A percentile compares a stretch with the other conserved stretches of the same genome.
Evolutionary conservation across 2,797 vertebrate genomes (phyloP).

Genomic region (Craterocephalus amniculus): DNA sequence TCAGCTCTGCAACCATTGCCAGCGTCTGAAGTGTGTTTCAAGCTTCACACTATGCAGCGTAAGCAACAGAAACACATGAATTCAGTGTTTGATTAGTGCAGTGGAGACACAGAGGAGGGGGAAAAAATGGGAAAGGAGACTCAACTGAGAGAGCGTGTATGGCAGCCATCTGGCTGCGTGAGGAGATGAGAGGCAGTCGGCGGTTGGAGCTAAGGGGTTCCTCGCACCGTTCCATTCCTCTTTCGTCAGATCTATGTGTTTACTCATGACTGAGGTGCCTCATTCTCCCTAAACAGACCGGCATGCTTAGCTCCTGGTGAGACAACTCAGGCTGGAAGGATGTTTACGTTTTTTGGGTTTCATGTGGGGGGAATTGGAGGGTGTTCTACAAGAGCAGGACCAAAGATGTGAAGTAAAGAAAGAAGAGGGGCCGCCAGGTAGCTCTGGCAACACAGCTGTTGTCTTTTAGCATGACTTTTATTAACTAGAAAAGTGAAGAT

Average conservation of each 20-base stretch:
- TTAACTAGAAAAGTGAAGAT: constrained; percentile 15
- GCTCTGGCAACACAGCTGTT: constrained; percentile 17
- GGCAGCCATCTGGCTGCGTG: constrained; percentile 62
- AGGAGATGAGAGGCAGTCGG: constrained; percentile 64
- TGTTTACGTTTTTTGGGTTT: constrained; percentile 67
- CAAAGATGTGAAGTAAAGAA: constrained; percentile 1
- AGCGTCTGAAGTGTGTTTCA: constrained; percentile 46
- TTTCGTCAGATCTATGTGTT: constrained; percentile 69
- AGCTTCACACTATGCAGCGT: constrained; percentile 36
- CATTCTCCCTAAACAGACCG: constrained; percentile 38
- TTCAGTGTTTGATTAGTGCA: constrained; percentile 57
- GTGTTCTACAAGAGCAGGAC: neutral
- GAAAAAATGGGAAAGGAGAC: constrained; percentile 17
- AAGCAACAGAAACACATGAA: constrained; percentile 61
- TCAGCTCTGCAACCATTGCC: constrained; percentile 16
- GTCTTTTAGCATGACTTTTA: constrained; percentile 12
- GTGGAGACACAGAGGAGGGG: constrained; percentile 19
- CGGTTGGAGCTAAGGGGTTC: constrained; percentile 52
- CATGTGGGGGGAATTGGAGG: neutral
- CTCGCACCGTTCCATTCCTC: constrained; percentile 59
- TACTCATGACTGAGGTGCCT: constrained; percentile 61
- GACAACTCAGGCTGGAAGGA: constrained; percentile 44
- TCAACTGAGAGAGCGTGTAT: constrained; percentile 10
- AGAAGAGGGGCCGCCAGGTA: constrained; percentile 28
- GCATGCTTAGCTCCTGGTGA: constrained; percentile 16